Percentiles rank a stretch among this genome's conserved stretches.
Evolutionary conservation across 2,888 invertebrate genomes (phyloP).

Genomic region (Leucania comma): DNA sequence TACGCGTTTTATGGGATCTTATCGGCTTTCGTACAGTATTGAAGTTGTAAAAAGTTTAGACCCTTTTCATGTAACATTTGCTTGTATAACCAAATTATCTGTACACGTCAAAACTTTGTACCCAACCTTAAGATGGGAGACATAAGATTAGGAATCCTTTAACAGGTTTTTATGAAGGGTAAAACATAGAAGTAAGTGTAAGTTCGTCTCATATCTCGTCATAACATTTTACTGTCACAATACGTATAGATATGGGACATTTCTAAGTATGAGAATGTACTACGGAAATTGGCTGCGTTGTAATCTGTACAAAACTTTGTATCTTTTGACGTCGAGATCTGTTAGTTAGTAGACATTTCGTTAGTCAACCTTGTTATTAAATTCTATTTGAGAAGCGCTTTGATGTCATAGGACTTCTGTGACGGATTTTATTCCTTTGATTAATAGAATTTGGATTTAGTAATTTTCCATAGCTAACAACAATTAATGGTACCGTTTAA

Average conservation of each 20-base stretch:
- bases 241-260: conserved; percentile 71
- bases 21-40: conserved; percentile 84
- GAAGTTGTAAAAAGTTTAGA: conserved; percentile 87
- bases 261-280: conserved; percentile 73
- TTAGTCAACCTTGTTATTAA: conserved; percentile 38
- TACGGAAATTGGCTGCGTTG: conserved; percentile 81
- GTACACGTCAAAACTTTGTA: conserved; percentile 44
- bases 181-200: conserved; percentile 68
- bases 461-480: not conserved
- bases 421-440: conserved; percentile 11
- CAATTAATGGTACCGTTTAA: not conserved
- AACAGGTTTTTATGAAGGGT: conserved; percentile 36
- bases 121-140: conserved; percentile 36
- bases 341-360: conserved; percentile 34
- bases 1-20: conserved; percentile 81
- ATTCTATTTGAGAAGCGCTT: conserved; percentile 20
- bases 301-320: conserved; percentile 78
- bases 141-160: conserved; percentile 62
- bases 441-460: not conserved
- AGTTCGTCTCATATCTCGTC: conserved; percentile 85
- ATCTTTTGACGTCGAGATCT: conserved; percentile 58
- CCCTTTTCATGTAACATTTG: conserved; percentile 82
- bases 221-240: conserved; percentile 86
- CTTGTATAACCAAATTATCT: conserved; percentile 69
- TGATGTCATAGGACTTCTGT: conserved; percentile 19